A percentile compares a stretch with the other conserved stretches of the same genome.
These are phyloP conservation scores for Ptyas mucosa DNA, from an alignment of 2,113 vertebrate genomes.

Conservation along the genomic window DNA sequence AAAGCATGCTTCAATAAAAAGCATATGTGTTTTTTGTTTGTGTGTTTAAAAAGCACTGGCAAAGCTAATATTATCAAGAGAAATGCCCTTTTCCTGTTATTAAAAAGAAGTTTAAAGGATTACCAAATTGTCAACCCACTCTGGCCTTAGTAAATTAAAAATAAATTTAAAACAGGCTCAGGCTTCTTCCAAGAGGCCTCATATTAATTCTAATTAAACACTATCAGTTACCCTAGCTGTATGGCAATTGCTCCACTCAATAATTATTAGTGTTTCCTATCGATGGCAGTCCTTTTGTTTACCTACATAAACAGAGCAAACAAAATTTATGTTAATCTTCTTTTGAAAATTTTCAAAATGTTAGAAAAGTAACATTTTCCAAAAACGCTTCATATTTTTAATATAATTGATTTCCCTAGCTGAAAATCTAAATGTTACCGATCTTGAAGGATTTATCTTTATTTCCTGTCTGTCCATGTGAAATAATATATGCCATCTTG, in stretches of 20 bases:
- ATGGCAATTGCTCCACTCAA: slow-evolving; percentile 3
- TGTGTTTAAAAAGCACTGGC: no score
- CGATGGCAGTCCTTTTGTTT: slow-evolving; percentile 43
- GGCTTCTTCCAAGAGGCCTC: slow-evolving; percentile 39
- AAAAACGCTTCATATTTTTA: neutral
- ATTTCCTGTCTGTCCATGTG: slow-evolving; percentile 44
- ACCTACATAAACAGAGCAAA: slow-evolving; percentile 44
- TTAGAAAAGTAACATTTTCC: slow-evolving; percentile 1
- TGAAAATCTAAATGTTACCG: slow-evolving; percentile 25
- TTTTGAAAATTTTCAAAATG: slow-evolving; percentile 9
- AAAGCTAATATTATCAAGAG: no score
- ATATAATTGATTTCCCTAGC: slow-evolving; percentile 6
- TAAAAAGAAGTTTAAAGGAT: slow-evolving; percentile 22
- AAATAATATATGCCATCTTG: slow-evolving; percentile 44
- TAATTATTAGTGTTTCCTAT: slow-evolving; percentile 6
- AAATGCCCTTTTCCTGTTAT: neutral
- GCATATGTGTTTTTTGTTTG: no score
- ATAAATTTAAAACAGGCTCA: slow-evolving; percentile 22
- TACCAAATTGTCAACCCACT: slow-evolving; percentile 18
- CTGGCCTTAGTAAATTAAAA: slow-evolving; percentile 6
- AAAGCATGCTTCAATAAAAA: no score
- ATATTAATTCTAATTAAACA: slow-evolving; percentile 38
- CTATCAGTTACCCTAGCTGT: slow-evolving; percentile 5
- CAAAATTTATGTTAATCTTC: slow-evolving; percentile 9
- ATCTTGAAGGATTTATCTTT: slow-evolving; percentile 39